Percentiles rank a stretch among this genome's conserved stretches.
These are phyloP conservation scores for Lamellibrachia luymesi DNA, from an alignment of 1,140 invertebrate species.

Conservation along the genomic window DNA sequence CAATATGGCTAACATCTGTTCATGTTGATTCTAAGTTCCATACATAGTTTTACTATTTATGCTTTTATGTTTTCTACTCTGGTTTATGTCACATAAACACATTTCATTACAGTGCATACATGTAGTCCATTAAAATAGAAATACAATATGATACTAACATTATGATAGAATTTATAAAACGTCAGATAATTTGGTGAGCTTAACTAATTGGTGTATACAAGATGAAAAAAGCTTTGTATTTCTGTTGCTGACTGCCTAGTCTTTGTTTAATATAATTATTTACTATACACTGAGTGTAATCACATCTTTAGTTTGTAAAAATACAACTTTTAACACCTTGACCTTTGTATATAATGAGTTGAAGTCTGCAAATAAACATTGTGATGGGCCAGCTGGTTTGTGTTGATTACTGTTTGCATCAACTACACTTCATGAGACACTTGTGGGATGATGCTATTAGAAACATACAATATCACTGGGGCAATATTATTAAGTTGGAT, in stretches of 20 bases:
- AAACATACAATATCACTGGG: too few relatives aligned
- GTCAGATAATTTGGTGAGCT: too few relatives aligned
- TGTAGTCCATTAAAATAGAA: too few relatives aligned
- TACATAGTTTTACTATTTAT: background rate
- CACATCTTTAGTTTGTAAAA: background rate
- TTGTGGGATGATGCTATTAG: too few relatives aligned
- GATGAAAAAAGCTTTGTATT: background rate
- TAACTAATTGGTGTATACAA: background rate
- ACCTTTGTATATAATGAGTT: background rate
- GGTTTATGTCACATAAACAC: background rate
- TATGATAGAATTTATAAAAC: too few relatives aligned
- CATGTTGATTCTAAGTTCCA: background rate
- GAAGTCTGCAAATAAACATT: background rate
- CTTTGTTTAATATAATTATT: background rate
- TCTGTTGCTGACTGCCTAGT: background rate
- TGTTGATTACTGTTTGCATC: background rate
- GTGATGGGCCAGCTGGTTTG: background rate
- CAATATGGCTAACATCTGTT: background rate
- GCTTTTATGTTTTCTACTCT: background rate
- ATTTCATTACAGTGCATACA: background rate
- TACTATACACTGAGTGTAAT: background rate
- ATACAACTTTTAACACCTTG: background rate
- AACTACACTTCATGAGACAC: too few relatives aligned
- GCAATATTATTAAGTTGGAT: too few relatives aligned
- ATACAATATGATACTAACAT: too few relatives aligned